Conservation (phyloP, 2,888 invertebrate species). For the Lobophora halterata region DNA sequence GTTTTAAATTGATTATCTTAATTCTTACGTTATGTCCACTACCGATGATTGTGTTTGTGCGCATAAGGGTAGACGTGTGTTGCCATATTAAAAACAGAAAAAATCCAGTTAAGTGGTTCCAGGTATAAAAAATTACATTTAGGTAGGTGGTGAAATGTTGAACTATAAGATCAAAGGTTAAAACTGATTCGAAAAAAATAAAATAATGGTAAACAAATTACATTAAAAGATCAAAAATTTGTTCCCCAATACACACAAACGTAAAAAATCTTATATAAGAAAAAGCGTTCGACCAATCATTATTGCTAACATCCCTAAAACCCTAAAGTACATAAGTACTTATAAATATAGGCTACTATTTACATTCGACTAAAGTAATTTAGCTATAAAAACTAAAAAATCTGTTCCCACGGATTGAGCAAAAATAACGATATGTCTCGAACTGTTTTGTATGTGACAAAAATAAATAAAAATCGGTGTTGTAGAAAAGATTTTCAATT, state of each 20-base stretch:
- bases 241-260: conserved; percentile 27
- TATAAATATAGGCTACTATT: conserved; percentile 75
- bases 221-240: conserved; percentile 4
- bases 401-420: conserved; percentile 33
- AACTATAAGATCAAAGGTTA: background rate
- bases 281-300: conserved; percentile 72
- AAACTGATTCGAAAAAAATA: background rate
- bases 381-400: conserved; percentile 44
- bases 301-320: conserved; percentile 72
- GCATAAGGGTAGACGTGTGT: conserved; percentile 10
- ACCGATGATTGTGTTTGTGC: conserved; percentile 35
- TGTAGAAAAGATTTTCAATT: conserved; percentile 13
- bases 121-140: no score
- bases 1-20: conserved; percentile 20
- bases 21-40: conserved; percentile 43
- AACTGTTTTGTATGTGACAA: conserved; percentile 10
- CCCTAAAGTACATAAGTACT: conserved; percentile 59
- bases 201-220: background rate
- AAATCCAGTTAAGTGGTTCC: background rate
- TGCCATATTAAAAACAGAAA: background rate
- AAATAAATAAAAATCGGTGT: conserved; percentile 18
- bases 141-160: no score
- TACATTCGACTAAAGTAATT: conserved; percentile 73
- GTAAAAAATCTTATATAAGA: conserved; percentile 23
- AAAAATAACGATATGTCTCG: conserved; percentile 16